Evolutionary conservation across 1,140 invertebrate genomes (phyloP).

Genomic region (Metaphire vulgaris): DNA sequence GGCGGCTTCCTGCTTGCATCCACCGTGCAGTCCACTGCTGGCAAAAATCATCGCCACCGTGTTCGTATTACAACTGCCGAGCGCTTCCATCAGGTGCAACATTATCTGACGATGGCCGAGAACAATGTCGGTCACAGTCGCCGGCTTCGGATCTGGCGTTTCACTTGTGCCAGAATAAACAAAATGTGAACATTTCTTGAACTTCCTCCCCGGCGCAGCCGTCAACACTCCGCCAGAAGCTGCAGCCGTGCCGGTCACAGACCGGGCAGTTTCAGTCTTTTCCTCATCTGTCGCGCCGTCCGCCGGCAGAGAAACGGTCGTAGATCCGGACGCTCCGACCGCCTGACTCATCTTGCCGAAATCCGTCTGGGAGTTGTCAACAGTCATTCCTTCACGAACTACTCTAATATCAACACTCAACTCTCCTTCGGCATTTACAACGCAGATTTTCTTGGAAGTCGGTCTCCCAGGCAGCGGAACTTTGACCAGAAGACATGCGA

Average conservation of each 20-base stretch:
- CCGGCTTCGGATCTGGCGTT: constrained; percentile 15
- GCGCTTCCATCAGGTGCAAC: constrained; percentile 64
- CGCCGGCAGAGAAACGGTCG: neutral
- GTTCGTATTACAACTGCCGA: constrained; percentile 56
- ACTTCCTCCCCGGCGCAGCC: constrained; percentile 27
- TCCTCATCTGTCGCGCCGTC: neutral
- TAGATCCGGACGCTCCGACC: constrained; percentile 31
- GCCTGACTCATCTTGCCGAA: constrained; percentile 36
- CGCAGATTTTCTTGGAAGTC: neutral
- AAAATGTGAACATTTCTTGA: neutral
- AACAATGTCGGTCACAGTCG: constrained; percentile 44
- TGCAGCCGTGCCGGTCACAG: no score
- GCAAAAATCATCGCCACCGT: constrained; percentile 47
- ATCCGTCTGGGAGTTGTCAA: constrained; percentile 31
- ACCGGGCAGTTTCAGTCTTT: constrained; percentile 16
- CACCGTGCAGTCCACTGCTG: constrained; percentile 37
- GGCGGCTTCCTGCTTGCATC: constrained; percentile 40
- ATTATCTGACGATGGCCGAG: constrained; percentile 60
- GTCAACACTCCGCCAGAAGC: constrained; percentile 36
- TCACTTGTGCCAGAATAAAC: no score
- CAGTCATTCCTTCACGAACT: constrained; percentile 2
- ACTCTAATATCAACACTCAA: neutral
- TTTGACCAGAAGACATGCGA: constrained; percentile 63
- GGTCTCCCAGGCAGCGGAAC: constrained; percentile 57
- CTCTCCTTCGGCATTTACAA: no score